A percentile compares a stretch with the other conserved stretches of the same genome.
These are phyloP conservation scores for Anser brachyrhynchus DNA, from an alignment of 2,113 vertebrate genomes.

Conservation along the genomic window DNA sequence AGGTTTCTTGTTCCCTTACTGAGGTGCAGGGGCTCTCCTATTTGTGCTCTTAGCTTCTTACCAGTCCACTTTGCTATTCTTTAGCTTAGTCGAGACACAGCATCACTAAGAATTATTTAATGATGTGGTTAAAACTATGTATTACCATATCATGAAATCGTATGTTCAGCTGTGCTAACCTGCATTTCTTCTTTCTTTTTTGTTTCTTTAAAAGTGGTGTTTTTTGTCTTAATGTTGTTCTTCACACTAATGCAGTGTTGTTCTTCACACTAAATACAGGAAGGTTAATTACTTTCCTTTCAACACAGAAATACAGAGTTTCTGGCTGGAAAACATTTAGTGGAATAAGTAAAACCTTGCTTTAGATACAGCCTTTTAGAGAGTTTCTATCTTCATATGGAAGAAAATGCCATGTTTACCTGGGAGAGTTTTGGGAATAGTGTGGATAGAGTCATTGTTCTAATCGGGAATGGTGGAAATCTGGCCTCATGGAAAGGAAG, in stretches of 20 bases:
- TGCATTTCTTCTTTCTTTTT: background rate
- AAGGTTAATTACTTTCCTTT: background rate
- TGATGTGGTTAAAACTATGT: background rate
- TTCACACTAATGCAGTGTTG: background rate
- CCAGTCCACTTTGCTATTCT: background rate
- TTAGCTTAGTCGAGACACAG: background rate
- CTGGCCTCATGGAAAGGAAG: background rate
- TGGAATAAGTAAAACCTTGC: background rate
- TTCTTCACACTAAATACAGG: background rate
- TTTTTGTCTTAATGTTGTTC: background rate
- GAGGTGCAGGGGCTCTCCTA: background rate
- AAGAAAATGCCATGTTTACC: background rate
- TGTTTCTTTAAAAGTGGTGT: background rate
- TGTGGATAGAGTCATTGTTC: accelerated
- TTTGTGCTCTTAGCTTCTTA: background rate
- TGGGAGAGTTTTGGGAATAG: background rate
- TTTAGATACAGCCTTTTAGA: background rate
- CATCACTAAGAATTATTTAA: background rate
- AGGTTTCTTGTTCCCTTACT: background rate
- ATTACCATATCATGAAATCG: background rate
- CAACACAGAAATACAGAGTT: background rate
- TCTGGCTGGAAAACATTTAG: background rate
- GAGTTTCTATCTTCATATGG: background rate
- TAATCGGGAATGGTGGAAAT: background rate
- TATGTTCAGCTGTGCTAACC: background rate